phyloP scores from a whole-genome alignment of 2,797 vertebrate species.

The Psittacula echo region DNA sequence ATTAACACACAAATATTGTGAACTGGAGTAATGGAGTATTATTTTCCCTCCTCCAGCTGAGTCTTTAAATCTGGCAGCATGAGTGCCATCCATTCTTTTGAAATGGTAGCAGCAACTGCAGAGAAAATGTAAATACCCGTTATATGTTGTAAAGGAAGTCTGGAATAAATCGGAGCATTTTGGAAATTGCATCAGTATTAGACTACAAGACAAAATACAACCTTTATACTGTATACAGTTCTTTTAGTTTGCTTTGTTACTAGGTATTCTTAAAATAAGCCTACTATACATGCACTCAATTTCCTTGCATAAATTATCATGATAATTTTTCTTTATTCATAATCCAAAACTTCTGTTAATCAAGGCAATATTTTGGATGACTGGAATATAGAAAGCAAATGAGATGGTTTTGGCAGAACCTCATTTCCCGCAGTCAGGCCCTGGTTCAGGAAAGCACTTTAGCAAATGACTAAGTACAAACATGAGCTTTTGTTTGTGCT shows the following conservation, averaged over 20 bases:
- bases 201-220: constrained; percentile 24
- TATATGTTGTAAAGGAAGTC: constrained; percentile 23
- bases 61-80: not conserved
- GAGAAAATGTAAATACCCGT: constrained; percentile 52
- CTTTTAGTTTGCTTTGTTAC: constrained; percentile 45
- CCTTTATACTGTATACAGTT: not conserved
- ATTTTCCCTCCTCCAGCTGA: not conserved
- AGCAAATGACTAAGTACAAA: not conserved
- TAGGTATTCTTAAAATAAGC: constrained; percentile 61
- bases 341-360: constrained; percentile 26
- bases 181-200: constrained; percentile 53
- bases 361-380: not conserved
- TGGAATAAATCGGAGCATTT: constrained; percentile 47
- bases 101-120: constrained; percentile 26
- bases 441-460: not conserved
- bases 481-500: not conserved
- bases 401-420: not conserved
- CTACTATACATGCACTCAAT: constrained; percentile 5
- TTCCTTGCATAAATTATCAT: constrained; percentile 17
- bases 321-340: constrained; percentile 42
- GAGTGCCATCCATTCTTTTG: constrained; percentile 46
- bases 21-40: not conserved
- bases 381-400: not conserved
- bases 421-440: not conserved
- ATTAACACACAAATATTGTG: not conserved